Base-by-base conservation (phyloP, 2,797 vertebrate species). In the Acanthiza pusilla region DNA sequence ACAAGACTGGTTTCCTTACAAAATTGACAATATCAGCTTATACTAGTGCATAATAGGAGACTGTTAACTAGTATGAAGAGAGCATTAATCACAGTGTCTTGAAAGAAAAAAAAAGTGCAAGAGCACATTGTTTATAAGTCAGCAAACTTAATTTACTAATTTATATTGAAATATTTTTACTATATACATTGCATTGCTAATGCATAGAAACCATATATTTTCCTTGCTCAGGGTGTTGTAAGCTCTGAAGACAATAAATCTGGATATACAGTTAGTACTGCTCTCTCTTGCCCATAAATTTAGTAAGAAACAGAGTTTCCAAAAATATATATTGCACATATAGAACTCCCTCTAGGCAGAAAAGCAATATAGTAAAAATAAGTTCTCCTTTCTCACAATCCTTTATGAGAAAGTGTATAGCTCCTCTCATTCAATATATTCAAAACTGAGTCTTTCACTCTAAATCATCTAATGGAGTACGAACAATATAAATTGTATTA, bases 341-440 rank as follows among this genome's bases (percentile, higher is more conserved):
- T 93, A 96, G 86, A 94, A 94, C 47, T 97, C 97, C 92, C 94
- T 96, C 77, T 87, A 91, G 97, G 96, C 93, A 89, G 92, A 89
- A 85, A 88, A 91, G 75, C 76, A 51, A 53, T 43, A 71, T 11
- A 72, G 68, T 61, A 63, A 95, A 94, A 91, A 91, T 92, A 96
- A 94, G 58, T 85, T 91, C 93, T 95, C 38, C 63, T 96, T 96
- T 93, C 88, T 67, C 87, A 58, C 40, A 67, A 72, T 68, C 79
- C 42, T 94, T 97, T 95, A 81, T 63, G 73, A 71, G 74, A 90
- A 88, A 76, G 71, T 71, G 58, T 97, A 88, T 61, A 51, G 68
- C 66, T 89, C 38, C 54, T 79, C 67, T 70, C 29, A 72, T 55
- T 34, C 83, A 58, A 65, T 94, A 84, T 77, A 83, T 94, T 95